Conservation (phyloP, 2,113 vertebrate genomes). For the Neotragus moschatus region DNA sequence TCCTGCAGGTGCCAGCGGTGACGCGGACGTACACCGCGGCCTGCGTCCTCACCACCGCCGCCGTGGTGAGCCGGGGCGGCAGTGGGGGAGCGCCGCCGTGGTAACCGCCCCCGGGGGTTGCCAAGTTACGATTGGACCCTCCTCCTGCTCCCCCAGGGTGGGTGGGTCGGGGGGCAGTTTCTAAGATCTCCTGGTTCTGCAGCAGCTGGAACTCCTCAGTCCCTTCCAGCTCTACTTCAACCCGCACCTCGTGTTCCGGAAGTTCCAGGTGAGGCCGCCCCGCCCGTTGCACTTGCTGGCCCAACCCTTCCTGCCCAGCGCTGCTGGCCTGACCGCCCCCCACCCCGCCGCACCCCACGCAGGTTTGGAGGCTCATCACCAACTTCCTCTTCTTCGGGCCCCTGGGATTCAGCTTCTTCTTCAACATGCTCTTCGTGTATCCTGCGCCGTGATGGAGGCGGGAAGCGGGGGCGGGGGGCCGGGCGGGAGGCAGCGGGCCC, state of each 20-base stretch:
- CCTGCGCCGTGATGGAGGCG: constrained; percentile 71
- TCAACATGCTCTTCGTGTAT: constrained; percentile 95
- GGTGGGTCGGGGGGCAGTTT: too few relatives aligned
- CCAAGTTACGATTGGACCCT: not conserved
- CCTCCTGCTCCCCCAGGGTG: not conserved
- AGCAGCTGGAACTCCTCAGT: constrained; percentile 90
- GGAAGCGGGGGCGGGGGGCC: fast-evolving
- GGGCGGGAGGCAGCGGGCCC: not conserved
- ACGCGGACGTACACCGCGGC: constrained; percentile 83
- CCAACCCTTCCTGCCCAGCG: fast-evolving
- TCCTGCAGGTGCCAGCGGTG: constrained; percentile 82
- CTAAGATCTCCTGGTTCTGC: constrained; percentile 50
- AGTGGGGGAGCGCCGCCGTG: not conserved
- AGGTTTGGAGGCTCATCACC: constrained; percentile 91
- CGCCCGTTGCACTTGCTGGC: fast-evolving
- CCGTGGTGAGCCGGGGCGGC: constrained; percentile 72
- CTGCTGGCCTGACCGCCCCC: not conserved
- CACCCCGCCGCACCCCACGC: not conserved
- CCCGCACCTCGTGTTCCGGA: constrained; percentile 87
- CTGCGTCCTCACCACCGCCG: constrained; percentile 83
- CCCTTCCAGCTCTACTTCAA: constrained; percentile 92
- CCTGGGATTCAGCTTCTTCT: constrained; percentile 89
- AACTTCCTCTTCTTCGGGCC: constrained; percentile 92
- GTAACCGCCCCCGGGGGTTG: not conserved
- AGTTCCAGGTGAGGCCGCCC: constrained; percentile 83